Conservation (phyloP, 2,797 vertebrate species). For the Anas georgica region DNA sequence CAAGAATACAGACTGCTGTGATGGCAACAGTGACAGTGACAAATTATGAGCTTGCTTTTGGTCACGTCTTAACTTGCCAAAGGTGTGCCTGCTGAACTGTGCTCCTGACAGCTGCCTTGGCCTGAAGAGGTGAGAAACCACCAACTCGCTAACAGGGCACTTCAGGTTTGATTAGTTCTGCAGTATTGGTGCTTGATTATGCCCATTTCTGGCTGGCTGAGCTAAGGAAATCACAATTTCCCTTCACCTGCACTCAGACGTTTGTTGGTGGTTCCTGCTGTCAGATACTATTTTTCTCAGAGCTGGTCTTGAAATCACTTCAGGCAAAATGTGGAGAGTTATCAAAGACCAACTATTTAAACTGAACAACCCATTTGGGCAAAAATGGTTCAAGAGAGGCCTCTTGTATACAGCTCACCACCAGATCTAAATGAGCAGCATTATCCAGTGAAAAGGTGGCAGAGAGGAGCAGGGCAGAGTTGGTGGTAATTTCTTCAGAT, state of each 20-base stretch:
- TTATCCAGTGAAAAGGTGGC: not conserved
- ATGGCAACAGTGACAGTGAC: not conserved
- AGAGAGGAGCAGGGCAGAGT: not conserved
- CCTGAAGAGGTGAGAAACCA: not conserved
- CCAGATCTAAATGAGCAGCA: not conserved
- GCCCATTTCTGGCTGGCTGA: not conserved
- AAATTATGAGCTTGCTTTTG: not conserved
- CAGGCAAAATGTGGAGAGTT: not conserved
- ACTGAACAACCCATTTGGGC: accelerated
- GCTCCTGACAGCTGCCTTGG: not conserved
- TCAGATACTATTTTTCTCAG: not conserved
- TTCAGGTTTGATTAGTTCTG: conserved; percentile 30
- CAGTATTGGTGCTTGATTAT: not conserved
- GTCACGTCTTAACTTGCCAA: not conserved
- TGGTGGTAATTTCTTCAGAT: not conserved
- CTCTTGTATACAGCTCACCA: accelerated
- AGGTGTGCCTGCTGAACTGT: not conserved
- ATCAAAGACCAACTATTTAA: not conserved
- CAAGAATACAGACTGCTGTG: not conserved
- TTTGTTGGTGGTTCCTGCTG: not conserved
- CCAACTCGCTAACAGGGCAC: accelerated
- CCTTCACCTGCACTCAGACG: not conserved
- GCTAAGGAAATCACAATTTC: not conserved
- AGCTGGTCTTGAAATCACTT: not conserved
- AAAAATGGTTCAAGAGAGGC: not conserved